phyloP scores from a whole-genome alignment of 2,888 invertebrate genomes.

The Pyralis farinalis region DNA sequence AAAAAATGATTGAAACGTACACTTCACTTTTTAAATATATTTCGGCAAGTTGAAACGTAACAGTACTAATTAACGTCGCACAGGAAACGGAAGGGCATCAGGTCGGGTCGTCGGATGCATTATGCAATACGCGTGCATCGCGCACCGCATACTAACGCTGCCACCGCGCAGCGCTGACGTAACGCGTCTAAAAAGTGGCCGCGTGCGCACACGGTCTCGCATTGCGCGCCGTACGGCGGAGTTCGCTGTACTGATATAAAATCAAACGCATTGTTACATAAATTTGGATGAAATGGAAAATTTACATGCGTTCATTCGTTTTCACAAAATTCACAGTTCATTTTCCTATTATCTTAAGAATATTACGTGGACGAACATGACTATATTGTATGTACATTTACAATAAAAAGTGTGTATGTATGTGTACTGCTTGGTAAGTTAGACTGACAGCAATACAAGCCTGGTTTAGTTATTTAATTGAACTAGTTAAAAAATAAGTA shows the following conservation, averaged over 20 bases:
- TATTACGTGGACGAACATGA: too few relatives aligned
- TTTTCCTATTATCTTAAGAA: too few relatives aligned
- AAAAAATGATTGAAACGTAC: too few relatives aligned
- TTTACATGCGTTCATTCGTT: too few relatives aligned
- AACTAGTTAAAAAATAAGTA: too few relatives aligned
- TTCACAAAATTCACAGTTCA: too few relatives aligned
- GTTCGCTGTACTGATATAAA: neutral
- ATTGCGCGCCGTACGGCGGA: neutral
- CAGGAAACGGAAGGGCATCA: slow-evolving; percentile 71
- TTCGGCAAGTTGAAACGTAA: slow-evolving; percentile 11
- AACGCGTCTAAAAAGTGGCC: neutral
- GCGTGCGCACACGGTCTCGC: neutral
- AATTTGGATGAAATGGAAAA: neutral
- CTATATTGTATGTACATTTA: too few relatives aligned
- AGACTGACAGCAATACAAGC: too few relatives aligned
- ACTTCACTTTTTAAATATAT: neutral
- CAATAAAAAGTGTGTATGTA: too few relatives aligned
- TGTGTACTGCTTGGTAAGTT: too few relatives aligned
- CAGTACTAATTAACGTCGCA: slow-evolving; percentile 54
- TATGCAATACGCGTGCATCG: slow-evolving; percentile 58
- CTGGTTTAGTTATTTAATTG: too few relatives aligned
- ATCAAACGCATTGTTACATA: neutral
- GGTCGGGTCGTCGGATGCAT: slow-evolving; percentile 70
- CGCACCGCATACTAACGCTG: slow-evolving; percentile 8
- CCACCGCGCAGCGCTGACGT: slow-evolving; percentile 11